Conservation (phyloP, 2,888 invertebrate species). For the Magallana nippona region DNA sequence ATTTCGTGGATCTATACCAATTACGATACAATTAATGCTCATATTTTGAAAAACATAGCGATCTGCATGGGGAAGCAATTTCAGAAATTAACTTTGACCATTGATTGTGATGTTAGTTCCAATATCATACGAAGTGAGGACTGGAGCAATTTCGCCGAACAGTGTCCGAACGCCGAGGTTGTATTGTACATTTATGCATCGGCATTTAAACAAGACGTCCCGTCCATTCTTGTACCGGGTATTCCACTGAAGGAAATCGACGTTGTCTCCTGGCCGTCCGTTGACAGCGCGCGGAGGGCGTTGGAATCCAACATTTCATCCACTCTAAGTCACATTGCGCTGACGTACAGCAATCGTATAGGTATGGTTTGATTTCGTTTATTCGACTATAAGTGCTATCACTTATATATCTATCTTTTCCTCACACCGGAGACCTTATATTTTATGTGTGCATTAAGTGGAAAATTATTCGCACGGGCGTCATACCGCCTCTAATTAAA, state of each 20-base stretch:
- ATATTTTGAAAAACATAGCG: constrained; percentile 53
- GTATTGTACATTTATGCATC: constrained; percentile 58
- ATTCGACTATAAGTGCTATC: no score
- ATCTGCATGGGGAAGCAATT: constrained; percentile 48
- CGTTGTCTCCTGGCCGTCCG: constrained; percentile 57
- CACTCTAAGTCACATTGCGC: constrained; percentile 38
- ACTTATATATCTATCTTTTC: no score
- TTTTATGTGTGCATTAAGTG: no score
- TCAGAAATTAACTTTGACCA: constrained; percentile 54
- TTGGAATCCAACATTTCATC: constrained; percentile 38
- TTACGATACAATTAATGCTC: constrained; percentile 56
- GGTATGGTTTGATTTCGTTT: constrained; percentile 25
- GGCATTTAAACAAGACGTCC: constrained; percentile 55
- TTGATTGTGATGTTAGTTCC: constrained; percentile 57
- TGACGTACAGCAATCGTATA: constrained; percentile 31
- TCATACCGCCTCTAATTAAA: no score
- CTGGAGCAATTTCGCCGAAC: constrained; percentile 53
- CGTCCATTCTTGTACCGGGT: constrained; percentile 56
- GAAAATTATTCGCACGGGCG: no score
- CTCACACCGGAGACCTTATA: no score
- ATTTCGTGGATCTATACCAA: constrained; percentile 48
- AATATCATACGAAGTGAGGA: constrained; percentile 53
- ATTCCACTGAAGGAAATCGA: constrained; percentile 58
- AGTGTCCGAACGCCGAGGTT: constrained; percentile 52
- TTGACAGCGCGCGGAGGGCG: constrained; percentile 46